Evolutionary conservation across 2,113 vertebrate genomes (phyloP).

Genomic region (Tupaia tana): DNA sequence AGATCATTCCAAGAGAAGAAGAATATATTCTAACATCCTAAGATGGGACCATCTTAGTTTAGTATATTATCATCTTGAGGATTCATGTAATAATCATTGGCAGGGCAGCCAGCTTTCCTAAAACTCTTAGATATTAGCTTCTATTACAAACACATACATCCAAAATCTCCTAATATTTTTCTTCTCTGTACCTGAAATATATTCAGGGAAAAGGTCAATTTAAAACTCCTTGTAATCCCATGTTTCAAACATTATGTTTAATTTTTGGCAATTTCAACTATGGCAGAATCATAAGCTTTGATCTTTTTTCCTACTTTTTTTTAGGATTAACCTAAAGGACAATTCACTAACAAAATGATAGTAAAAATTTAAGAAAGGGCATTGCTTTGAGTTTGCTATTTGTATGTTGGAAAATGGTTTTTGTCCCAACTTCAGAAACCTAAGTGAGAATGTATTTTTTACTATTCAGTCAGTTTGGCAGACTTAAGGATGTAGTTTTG

Average conservation of each 20-base stretch:
- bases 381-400: background rate
- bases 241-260: background rate
- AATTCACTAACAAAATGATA: background rate
- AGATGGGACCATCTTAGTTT: background rate
- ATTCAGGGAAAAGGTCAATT: background rate
- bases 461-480: background rate
- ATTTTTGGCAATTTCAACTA: background rate
- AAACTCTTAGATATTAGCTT: background rate
- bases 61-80: background rate
- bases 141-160: background rate
- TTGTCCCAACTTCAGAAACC: background rate
- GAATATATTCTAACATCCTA: background rate
- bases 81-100: background rate
- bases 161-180: background rate
- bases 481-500: background rate
- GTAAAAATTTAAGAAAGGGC: background rate
- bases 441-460: conserved; percentile 1
- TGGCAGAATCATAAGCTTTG: background rate
- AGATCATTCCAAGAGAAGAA: background rate
- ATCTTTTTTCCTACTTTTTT: conserved; percentile 11
- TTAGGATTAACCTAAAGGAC: background rate
- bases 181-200: background rate
- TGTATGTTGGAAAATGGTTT: conserved; percentile 12
- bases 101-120: background rate
- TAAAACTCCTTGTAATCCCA: background rate